Conservation (phyloP, 2,888 invertebrate species). For the Agriotes lineatus region DNA sequence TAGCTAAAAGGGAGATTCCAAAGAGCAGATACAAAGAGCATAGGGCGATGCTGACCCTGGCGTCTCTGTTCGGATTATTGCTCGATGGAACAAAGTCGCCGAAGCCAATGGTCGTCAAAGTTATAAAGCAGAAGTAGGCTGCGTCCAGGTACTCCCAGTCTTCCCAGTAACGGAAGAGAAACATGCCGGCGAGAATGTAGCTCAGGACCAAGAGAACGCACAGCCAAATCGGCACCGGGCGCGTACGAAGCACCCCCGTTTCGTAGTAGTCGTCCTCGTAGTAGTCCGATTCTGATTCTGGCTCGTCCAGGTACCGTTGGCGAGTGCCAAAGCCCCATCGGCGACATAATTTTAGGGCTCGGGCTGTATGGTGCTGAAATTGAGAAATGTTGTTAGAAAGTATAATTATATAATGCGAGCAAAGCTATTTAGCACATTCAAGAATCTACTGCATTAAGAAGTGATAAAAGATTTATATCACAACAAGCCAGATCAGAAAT, state of each 20-base stretch:
- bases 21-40: conserved; percentile 94
- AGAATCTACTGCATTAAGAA: no score
- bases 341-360: conserved; percentile 77
- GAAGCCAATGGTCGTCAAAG: conserved; percentile 92
- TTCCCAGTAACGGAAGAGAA: conserved; percentile 88
- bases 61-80: conserved; percentile 69
- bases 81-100: conserved; percentile 93
- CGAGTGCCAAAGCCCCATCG: conserved; percentile 76
- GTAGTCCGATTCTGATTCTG: conserved; percentile 72
- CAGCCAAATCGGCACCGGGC: conserved; percentile 90
- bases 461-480: no score
- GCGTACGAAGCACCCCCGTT: conserved; percentile 66
- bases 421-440: no score
- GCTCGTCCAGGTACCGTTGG: conserved; percentile 72
- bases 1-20: conserved; percentile 93
- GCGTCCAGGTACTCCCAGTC: conserved; percentile 88
- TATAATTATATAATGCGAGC: no score
- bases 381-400: background rate
- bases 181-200: conserved; percentile 91
- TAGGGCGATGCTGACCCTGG: conserved; percentile 79
- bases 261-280: conserved; percentile 59
- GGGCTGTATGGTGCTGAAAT: conserved; percentile 59
- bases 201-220: conserved; percentile 90
- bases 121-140: conserved; percentile 95
- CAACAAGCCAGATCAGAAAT: no score